phyloP scores from a whole-genome alignment of 2,113 vertebrate genomes.

The Anhinga rufa region DNA sequence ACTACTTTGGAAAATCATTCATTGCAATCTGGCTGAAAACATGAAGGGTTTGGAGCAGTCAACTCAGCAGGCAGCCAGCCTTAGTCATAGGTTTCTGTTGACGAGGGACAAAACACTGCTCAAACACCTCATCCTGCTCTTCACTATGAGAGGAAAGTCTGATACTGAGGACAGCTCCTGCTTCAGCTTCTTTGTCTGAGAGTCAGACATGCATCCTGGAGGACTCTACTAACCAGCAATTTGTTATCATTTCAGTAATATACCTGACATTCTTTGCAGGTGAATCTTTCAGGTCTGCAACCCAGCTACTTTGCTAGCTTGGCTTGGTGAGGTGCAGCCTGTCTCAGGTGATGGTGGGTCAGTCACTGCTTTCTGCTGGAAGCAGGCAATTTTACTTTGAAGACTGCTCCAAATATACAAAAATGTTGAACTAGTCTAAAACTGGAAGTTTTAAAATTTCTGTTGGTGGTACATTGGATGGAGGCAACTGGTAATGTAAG shows the following conservation, averaged over 20 bases:
- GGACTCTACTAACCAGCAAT: neutral
- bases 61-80: neutral
- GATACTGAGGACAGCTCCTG: neutral
- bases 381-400: neutral
- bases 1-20: neutral
- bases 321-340: neutral
- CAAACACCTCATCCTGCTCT: neutral
- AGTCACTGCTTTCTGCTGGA: neutral
- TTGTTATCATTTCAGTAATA: neutral
- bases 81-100: neutral
- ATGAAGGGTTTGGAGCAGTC: neutral
- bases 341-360: neutral
- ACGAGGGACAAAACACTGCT: neutral
- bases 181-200: neutral
- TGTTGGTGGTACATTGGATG: neutral
- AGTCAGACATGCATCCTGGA: neutral
- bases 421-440: neutral
- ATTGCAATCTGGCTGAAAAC: neutral
- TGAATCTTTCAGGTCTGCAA: neutral
- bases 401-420: neutral
- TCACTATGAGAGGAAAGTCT: neutral
- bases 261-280: neutral
- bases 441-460: neutral
- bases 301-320: neutral
- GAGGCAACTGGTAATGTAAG: neutral